A percentile compares a stretch with the other conserved stretches of the same genome.
phyloP scores from a whole-genome alignment of 2,797 vertebrate genomes.

The Chiloscyllium punctatum region DNA sequence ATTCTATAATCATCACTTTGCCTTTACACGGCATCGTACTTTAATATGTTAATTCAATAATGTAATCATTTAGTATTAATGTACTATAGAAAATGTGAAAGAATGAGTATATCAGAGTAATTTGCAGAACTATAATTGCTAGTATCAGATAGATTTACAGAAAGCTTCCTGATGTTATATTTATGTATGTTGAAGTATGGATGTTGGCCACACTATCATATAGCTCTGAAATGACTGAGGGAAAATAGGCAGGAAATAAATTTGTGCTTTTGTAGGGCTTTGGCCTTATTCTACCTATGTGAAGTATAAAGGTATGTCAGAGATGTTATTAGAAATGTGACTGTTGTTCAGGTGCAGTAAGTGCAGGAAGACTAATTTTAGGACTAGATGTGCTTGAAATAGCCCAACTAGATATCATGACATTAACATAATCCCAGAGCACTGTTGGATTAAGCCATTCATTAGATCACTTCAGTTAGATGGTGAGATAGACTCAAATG shows the following conservation, averaged over 20 bases:
- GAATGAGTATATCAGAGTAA: not conserved
- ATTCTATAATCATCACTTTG: not conserved
- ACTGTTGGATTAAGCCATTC: not conserved
- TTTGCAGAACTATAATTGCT: not conserved
- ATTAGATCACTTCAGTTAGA: not conserved
- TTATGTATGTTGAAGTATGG: not conserved
- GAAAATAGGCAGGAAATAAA: not conserved
- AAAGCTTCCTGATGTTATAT: not conserved
- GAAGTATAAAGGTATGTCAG: not conserved
- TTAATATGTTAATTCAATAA: not conserved
- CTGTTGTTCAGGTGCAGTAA: not conserved
- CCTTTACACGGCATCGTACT: not conserved
- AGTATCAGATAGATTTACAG: not conserved
- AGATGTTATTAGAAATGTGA: not conserved
- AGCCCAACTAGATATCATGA: not conserved
- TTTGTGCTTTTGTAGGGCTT: not conserved
- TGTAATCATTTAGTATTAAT: not conserved
- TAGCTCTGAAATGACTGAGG: not conserved
- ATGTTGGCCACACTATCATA: not conserved
- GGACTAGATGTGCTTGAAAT: not conserved
- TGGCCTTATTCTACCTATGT: not conserved
- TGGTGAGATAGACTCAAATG: not conserved
- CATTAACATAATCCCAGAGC: not conserved
- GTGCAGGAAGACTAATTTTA: not conserved
- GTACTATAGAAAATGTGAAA: not conserved